phyloP scores from a whole-genome alignment of 2,888 invertebrate species.

The Metopia argyrocephala region DNA sequence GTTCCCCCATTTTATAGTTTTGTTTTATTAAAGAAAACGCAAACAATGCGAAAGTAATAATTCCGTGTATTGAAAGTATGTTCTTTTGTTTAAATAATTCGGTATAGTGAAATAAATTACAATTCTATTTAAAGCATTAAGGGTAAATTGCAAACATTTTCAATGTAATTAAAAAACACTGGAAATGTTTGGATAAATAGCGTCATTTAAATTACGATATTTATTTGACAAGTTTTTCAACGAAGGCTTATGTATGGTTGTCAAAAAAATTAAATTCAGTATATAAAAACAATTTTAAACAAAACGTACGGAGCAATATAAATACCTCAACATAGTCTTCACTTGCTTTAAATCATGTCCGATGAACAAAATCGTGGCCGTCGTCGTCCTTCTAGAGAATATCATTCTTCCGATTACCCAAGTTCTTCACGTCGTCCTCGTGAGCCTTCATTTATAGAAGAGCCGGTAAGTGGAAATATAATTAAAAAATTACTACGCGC shows the following conservation, averaged over 20 bases:
- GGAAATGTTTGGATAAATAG: no score
- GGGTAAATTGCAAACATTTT: no score
- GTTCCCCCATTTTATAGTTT: not conserved
- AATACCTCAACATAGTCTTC: not conserved
- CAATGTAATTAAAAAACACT: no score
- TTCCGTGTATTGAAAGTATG: no score
- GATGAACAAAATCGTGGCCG: slow-evolving; percentile 67
- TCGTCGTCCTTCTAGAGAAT: slow-evolving; percentile 67
- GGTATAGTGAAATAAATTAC: no score
- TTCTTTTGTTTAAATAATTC: no score
- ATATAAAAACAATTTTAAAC: not conserved
- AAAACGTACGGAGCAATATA: not conserved
- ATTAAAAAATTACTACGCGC: no score
- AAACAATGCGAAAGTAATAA: not conserved
- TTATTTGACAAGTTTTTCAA: no score
- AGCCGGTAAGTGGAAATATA: slow-evolving; percentile 68
- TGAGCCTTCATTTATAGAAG: slow-evolving; percentile 60
- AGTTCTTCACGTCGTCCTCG: slow-evolving; percentile 45
- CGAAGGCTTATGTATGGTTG: no score
- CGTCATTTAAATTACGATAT: no score
- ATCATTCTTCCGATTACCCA: slow-evolving; percentile 56
- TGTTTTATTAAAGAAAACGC: not conserved
- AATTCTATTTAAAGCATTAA: no score
- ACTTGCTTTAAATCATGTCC: slow-evolving; percentile 59
- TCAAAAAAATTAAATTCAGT: not conserved